Conservation (phyloP, 2,113 vertebrate genomes). For the Lagopus muta region DNA sequence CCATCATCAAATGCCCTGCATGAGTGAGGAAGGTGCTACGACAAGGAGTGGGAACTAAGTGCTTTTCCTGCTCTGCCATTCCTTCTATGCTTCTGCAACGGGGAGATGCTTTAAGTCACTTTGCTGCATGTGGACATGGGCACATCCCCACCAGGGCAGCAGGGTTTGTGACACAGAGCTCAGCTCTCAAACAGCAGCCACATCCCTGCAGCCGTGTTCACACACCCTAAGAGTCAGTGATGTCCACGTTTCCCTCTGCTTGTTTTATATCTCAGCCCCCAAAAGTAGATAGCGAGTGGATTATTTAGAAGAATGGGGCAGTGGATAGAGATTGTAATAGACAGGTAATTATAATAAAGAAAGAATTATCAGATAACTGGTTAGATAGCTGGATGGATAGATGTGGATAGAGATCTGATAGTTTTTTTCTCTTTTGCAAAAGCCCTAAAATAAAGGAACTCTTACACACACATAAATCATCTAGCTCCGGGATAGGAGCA, state of each 20-base stretch:
- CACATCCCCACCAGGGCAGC: not conserved
- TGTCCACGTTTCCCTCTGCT: not conserved
- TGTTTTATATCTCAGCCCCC: not conserved
- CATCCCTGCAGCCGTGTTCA: not conserved
- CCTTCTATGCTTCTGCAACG: not conserved
- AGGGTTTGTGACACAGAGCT: not conserved
- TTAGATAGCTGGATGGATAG: conserved; percentile 36
- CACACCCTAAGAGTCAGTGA: not conserved
- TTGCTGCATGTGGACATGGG: not conserved
- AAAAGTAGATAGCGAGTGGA: not conserved
- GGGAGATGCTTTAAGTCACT: not conserved
- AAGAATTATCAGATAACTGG: conserved; percentile 68
- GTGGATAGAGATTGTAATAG: conserved; percentile 48
- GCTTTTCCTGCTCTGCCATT: not conserved
- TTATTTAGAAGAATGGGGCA: conserved; percentile 15
- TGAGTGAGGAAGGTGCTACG: not conserved
- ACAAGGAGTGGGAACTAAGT: not conserved
- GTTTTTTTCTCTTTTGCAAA: conserved; percentile 56
- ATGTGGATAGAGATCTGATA: conserved; percentile 52
- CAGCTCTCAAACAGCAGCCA: not conserved
- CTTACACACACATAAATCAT: conserved; percentile 80
- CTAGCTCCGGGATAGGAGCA: conserved; percentile 69
- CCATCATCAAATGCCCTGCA: not conserved
- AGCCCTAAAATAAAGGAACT: conserved; percentile 73
- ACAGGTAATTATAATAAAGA: conserved; percentile 71